Conservation (phyloP, 1,140 invertebrate genomes). For the Bradynema listronoti region DNA sequence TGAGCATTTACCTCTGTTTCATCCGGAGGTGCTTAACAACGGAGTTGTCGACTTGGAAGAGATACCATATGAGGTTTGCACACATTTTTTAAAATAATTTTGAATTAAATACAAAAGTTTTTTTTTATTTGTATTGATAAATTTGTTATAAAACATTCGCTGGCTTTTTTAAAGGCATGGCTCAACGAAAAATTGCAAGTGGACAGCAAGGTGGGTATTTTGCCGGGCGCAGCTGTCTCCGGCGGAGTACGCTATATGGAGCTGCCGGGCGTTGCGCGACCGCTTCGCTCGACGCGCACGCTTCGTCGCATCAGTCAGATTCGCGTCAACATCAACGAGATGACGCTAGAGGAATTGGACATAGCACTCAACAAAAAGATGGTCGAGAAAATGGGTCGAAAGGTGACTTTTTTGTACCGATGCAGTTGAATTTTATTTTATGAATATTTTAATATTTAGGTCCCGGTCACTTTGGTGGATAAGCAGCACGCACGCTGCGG, state of each 20-base stretch:
- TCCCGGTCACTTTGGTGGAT: slow-evolving; percentile 53
- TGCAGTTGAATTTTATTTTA: slow-evolving; percentile 5
- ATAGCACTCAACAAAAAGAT: slow-evolving; percentile 49
- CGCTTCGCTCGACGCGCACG: slow-evolving; percentile 33
- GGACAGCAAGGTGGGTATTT: slow-evolving; percentile 4
- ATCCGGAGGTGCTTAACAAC: slow-evolving; percentile 49
- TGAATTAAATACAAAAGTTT: slow-evolving; percentile 18
- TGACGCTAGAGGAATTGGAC: slow-evolving; percentile 47
- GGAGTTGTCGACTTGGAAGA: slow-evolving; percentile 48
- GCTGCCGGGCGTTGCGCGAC: slow-evolving; percentile 19
- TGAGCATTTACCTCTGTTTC: slow-evolving; percentile 50
- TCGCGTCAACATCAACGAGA: slow-evolving; percentile 52
- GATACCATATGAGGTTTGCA: slow-evolving; percentile 50
- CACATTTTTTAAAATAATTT: slow-evolving; percentile 27
- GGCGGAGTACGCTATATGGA: not conserved
- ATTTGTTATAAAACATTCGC: not conserved
- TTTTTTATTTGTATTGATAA: not conserved
- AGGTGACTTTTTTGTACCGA: slow-evolving; percentile 10
- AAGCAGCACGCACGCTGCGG: slow-evolving; percentile 56
- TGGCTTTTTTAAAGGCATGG: slow-evolving; percentile 25
- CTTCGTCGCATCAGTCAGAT: slow-evolving; percentile 45
- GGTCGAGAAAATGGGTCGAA: slow-evolving; percentile 57
- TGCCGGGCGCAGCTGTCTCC: too few relatives aligned
- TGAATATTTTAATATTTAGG: slow-evolving; percentile 20
- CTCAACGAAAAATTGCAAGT: slow-evolving; percentile 24